Evolutionary conservation across 2,888 invertebrate genomes (phyloP), one percentile per base, ranked within the genome.

Genomic region (Ephialtes manifestator): DNA sequence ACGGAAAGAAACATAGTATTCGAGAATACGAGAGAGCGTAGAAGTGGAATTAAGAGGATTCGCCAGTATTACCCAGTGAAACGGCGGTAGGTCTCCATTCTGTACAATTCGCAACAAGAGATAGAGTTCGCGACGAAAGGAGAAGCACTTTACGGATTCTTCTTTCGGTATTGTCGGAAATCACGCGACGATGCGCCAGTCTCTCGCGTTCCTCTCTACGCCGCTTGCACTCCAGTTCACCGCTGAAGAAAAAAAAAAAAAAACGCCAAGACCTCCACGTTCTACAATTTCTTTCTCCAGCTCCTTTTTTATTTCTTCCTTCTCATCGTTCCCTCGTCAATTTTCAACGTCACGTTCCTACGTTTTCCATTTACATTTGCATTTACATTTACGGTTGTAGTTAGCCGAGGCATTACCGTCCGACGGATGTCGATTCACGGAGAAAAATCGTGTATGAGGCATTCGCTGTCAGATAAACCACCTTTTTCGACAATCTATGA

Each of bases 11-110:
- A 65, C 39, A 76, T 31, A 53, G 63, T 18, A 63, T 31, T 7
- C 65, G 67, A 67, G 67, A 74, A 46, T 58, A 55, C 65, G 55
- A 67, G 72, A 67, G 55, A 53, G 46, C 74, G 74, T 53, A 67
- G 74, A 81, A 74, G 80, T 81, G 74, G 74, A 81, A 81, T 81
- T 74, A 81, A 81, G 80, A 81, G 80, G 80, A 81, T 81, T 74
- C 74, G 46, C 80, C 31, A 67, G 74, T 74, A 63, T 75, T 28
- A 74, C 74, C 46, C 7, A 31, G 67, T 58, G 55, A 74, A 74
- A 67, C 67, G 67, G 55, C 39, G 55, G 58, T 20, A 31, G 48
- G 48, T 58, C 58, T 76, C 51, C 63, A 63, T 63, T 76, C 24
- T 18, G 51, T 51, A 65, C 60, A 48, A 75, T 20, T 72, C 55